Percentiles rank a stretch among this genome's conserved stretches.
Conservation (phyloP, 2,113 vertebrate species). For the Forbesichthys papilliferus region DNA sequence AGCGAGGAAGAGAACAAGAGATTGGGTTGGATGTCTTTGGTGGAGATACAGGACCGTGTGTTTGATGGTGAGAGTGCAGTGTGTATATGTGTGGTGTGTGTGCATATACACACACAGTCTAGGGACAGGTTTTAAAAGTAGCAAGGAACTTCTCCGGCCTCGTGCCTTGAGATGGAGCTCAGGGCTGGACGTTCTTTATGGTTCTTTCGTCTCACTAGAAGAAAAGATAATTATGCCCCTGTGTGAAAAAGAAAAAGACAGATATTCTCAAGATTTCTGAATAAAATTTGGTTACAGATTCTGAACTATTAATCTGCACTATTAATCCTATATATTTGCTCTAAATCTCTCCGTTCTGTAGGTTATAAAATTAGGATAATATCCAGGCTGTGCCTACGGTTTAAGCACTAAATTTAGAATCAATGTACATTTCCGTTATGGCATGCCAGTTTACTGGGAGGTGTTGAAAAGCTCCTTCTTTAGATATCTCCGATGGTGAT, state of each 20-base stretch:
- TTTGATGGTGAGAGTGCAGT: conserved; percentile 32
- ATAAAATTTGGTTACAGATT: conserved; percentile 11
- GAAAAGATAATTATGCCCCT: conserved; percentile 18
- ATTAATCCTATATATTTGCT: conserved; percentile 17
- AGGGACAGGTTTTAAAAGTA: conserved; percentile 35
- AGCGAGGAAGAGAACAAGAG: conserved; percentile 44
- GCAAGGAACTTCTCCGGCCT: conserved; percentile 37
- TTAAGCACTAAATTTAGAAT: conserved; percentile 13
- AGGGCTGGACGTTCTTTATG: conserved; percentile 4
- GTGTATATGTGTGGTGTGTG: conserved; percentile 26
- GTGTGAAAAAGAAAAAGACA: not conserved
- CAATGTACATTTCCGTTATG: conserved; percentile 3
- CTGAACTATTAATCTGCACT: not conserved
- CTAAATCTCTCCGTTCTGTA: not conserved
- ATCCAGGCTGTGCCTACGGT: conserved; percentile 7
- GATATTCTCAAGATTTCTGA: conserved; percentile 30
- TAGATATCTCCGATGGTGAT: conserved; percentile 24
- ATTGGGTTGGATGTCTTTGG: conserved; percentile 56
- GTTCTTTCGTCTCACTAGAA: conserved; percentile 7
- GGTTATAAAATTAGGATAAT: conserved; percentile 11
- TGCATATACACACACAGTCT: too few relatives aligned
- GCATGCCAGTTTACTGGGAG: not conserved
- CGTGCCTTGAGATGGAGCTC: conserved; percentile 32
- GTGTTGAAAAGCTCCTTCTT: conserved; percentile 5
- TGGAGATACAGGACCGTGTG: conserved; percentile 31